Percentiles rank a stretch among this genome's conserved stretches.
phyloP scores from a whole-genome alignment of 2,888 invertebrate species.

The Brachyopa scutellaris region DNA sequence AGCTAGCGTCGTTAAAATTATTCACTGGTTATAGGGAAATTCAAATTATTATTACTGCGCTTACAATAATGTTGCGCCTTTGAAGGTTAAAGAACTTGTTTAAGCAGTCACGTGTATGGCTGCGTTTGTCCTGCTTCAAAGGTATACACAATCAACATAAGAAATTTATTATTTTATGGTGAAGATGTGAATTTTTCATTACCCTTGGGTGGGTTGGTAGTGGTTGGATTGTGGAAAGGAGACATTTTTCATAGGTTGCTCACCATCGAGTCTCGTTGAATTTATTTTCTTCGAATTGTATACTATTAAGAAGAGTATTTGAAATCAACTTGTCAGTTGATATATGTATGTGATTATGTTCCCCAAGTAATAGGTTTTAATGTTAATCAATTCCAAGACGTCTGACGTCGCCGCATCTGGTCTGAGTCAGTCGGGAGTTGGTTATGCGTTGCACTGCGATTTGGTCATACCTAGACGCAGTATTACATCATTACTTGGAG shows the following conservation, averaged over 20 bases:
- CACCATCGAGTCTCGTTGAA: not conserved
- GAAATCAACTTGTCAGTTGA: too few species aligned
- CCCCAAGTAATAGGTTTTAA: not conserved
- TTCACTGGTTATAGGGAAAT: constrained; percentile 41
- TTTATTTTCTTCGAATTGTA: too few species aligned
- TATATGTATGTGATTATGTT: too few species aligned
- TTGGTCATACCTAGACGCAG: not conserved
- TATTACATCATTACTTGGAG: not conserved
- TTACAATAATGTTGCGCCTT: constrained; percentile 4
- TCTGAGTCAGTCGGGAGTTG: not conserved
- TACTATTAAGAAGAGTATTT: too few species aligned
- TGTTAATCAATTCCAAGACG: not conserved
- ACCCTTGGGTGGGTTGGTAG: not conserved
- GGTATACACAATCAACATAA: not conserved
- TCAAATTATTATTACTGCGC: constrained; percentile 43
- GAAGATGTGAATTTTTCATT: not conserved
- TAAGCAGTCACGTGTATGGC: constrained; percentile 46
- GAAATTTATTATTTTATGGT: not conserved
- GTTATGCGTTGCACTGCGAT: not conserved
- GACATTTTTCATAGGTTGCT: not conserved
- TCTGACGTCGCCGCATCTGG: constrained; percentile 11
- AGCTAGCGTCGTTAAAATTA: constrained; percentile 58
- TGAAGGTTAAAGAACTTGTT: constrained; percentile 62
- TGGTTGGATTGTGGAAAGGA: too few species aligned
- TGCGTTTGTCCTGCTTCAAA: not conserved